Percentiles rank a stretch among this genome's conserved stretches.
Evolutionary conservation across 64 coral and sea anemone species (phyloP).

Genomic region (Anthopleura sola): DNA sequence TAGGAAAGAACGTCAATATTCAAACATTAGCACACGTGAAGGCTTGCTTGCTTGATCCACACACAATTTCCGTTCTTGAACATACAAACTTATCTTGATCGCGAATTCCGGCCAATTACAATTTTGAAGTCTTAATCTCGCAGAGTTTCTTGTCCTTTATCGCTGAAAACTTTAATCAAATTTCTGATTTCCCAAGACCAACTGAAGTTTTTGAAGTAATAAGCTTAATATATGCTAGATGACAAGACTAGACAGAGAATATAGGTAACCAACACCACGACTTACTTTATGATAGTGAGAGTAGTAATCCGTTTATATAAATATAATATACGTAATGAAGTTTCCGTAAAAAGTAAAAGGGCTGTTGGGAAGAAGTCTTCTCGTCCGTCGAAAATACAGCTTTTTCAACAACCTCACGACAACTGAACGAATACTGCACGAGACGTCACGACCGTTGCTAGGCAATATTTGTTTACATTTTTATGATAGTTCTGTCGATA

Average conservation of each 20-base stretch:
- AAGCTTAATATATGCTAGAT: too few species aligned
- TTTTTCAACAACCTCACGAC: background rate
- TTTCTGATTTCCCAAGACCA: background rate
- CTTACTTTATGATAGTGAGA: background rate
- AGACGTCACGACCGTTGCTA: background rate
- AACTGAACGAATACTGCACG: background rate
- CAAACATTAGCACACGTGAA: background rate
- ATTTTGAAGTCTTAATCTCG: background rate
- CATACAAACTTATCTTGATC: conserved; percentile 15
- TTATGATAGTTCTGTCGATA: too few species aligned
- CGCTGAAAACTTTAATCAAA: background rate
- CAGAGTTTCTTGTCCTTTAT: background rate
- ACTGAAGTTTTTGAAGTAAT: background rate
- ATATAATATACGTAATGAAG: background rate
- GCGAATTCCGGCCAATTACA: background rate
- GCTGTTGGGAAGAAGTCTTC: background rate
- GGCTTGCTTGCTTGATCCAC: background rate
- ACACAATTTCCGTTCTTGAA: background rate
- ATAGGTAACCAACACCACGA: background rate
- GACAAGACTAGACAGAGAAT: too few species aligned
- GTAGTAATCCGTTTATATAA: background rate
- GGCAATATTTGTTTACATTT: background rate
- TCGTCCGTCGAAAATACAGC: background rate
- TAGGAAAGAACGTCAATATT: background rate
- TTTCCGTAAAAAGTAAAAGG: background rate